Conservation (phyloP, 1,140 invertebrate species). For the Drosophila eugracilis region DNA sequence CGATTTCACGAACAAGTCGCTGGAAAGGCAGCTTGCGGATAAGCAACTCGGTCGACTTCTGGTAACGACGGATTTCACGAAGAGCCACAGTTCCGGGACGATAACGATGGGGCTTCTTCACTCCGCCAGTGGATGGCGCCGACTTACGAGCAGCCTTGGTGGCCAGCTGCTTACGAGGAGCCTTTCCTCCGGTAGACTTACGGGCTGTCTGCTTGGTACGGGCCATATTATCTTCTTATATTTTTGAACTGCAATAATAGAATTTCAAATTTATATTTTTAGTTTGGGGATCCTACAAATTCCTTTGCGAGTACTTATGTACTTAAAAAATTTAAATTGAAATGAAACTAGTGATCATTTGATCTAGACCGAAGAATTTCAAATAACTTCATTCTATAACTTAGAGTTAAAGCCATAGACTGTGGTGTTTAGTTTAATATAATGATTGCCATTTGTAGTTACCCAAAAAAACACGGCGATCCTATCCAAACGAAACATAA, state of each 20-base stretch:
- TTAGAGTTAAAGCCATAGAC: not conserved
- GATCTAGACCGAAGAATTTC: too few species aligned
- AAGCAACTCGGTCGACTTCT: constrained; percentile 93
- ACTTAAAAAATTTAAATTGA: too few species aligned
- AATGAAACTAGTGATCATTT: too few species aligned
- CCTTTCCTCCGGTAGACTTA: constrained; percentile 94
- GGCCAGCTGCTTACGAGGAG: constrained; percentile 94
- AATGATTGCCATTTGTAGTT: not conserved
- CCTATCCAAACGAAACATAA: not conserved
- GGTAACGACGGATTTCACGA: constrained; percentile 94
- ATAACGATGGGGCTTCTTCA: constrained; percentile 92
- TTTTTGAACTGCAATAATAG: constrained; percentile 2
- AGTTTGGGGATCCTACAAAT: not conserved
- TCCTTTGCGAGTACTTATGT: too few species aligned
- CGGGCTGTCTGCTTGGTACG: constrained; percentile 96
- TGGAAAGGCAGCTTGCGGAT: constrained; percentile 94
- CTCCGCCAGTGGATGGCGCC: constrained; percentile 90
- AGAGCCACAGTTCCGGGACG: constrained; percentile 94
- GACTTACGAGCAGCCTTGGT: constrained; percentile 93
- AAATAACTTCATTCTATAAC: too few species aligned
- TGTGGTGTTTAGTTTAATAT: not conserved
- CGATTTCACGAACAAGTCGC: constrained; percentile 93
- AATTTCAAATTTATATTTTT: not conserved
- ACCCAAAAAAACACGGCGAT: not conserved
- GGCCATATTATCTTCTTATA: constrained; percentile 85